Evolutionary conservation across 2,888 invertebrate genomes (phyloP), one percentile per base, ranked within the genome.

Genomic region (Rotaria magnacalcarata): DNA sequence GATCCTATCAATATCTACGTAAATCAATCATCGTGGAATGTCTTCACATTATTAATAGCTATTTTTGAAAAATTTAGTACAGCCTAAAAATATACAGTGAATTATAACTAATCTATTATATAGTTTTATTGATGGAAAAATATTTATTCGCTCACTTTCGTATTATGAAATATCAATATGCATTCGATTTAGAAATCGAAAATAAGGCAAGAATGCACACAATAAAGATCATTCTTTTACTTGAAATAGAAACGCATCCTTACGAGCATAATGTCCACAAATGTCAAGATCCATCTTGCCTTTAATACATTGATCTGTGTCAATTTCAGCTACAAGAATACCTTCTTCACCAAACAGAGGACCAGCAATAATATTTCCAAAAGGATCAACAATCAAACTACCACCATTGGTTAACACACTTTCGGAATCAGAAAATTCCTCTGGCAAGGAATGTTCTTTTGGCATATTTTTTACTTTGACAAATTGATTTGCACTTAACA

Each of bases 401-500:
- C 67, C 67, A 67, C 67, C 67, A 67, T 67, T 67, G 5, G 67
- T 67, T 14, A 67, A 19, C 5, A 67, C 19, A 67, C 67, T 67
- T 19, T 67, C 67, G 1, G 67, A 16, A 34, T 27, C 19, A 5
- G 67, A 67, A 0, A 41, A 67, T 67, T 67, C 34, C 19, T 67
- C 34, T 6, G 67, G 67, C 10, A 67, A 67, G 6, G 16, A 0
- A 67, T 67, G 27, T 19, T 27, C 67, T 34, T 34, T 19, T 6
- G 67, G 67, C 67, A 67, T 67, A 34, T 67, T 14, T 19, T 67
- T 67, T 7, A 34, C 16, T 41, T 67, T 34, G 19, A 67, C 67
- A 67, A 67, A 67, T 67, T 67, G 67, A 67, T 67, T 67, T 16
- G 67, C 67, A 67, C 67, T 67, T 14, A 67, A 14, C 7, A 67